A percentile compares a stretch with the other conserved stretches of the same genome.
phyloP scores from a whole-genome alignment of 1,140 invertebrate genomes.

The Andricus grossulariae region DNA sequence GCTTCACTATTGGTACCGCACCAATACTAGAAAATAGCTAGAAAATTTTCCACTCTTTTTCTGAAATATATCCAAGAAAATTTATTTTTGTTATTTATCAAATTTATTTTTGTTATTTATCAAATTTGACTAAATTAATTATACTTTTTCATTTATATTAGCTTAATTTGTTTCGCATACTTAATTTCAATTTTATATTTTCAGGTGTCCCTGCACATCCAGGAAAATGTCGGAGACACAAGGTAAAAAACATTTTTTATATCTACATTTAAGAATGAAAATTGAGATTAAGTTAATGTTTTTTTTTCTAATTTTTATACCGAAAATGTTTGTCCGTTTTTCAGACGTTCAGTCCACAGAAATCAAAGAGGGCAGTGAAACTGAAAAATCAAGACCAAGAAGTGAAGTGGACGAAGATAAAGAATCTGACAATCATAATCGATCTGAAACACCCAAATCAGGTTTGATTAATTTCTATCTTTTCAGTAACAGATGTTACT shows the following conservation, averaged over 20 bases:
- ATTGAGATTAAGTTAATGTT: neutral
- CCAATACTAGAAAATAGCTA: too few relatives aligned
- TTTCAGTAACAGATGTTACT: too few relatives aligned
- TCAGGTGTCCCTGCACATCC: conserved; percentile 60
- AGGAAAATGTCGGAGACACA: conserved; percentile 69
- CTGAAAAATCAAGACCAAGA: conserved; percentile 49
- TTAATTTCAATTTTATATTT: conserved; percentile 41
- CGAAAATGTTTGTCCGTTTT: conserved; percentile 34
- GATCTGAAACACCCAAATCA: conserved; percentile 53
- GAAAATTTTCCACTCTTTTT: too few relatives aligned
- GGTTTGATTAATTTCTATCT: conserved; percentile 47
- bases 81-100: neutral
- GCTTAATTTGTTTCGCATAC: neutral
- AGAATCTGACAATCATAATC: conserved; percentile 46
- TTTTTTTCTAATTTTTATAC: too few relatives aligned
- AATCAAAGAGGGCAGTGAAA: conserved; percentile 47
- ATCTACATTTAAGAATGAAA: too few relatives aligned
- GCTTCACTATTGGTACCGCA: too few relatives aligned
- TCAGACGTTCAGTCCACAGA: conserved; percentile 46
- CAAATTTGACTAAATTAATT: neutral
- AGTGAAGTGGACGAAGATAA: conserved; percentile 49
- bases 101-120: neutral
- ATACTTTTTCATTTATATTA: conserved; percentile 12
- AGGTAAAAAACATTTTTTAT: conserved; percentile 57
- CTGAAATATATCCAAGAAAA: neutral